These are phyloP conservation scores for Oenanthe melanoleuca DNA, from an alignment of 2,113 vertebrate species.

Conservation along the genomic window DNA sequence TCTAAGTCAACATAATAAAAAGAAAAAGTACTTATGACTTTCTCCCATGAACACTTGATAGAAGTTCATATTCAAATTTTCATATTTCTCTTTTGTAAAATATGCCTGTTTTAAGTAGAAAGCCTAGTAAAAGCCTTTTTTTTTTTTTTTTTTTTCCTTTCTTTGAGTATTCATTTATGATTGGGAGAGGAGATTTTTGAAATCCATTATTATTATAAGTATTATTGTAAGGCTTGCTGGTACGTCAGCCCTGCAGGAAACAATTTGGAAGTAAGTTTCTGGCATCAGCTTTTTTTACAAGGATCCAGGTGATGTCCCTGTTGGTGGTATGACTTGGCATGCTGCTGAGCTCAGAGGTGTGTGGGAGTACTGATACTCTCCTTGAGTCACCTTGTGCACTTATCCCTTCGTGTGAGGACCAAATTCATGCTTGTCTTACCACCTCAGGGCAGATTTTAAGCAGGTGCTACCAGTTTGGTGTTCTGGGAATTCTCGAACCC, in stretches of 20 bases:
- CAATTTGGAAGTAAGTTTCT: neutral
- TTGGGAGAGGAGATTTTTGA: neutral
- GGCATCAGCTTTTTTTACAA: neutral
- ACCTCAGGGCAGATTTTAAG: neutral
- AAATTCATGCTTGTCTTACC: fast-evolving
- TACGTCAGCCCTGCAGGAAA: neutral
- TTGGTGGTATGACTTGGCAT: neutral
- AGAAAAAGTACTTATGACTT: neutral
- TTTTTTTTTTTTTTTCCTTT: neutral
- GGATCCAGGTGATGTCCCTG: neutral
- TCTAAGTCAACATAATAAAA: neutral
- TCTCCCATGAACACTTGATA: neutral
- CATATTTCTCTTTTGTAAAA: neutral
- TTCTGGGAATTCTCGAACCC: neutral
- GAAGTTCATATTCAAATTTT: neutral
- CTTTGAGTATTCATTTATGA: neutral
- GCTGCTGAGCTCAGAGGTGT: neutral
- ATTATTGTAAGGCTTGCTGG: neutral
- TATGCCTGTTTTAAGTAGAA: neutral
- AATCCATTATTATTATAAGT: neutral
- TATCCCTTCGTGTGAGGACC: neutral
- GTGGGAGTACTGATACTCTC: neutral
- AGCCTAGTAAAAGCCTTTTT: neutral
- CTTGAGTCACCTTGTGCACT: neutral
- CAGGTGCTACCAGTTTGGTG: neutral